These are phyloP conservation scores for Chirona hameri DNA, from an alignment of 2,888 invertebrate genomes.

Conservation along the genomic window DNA sequence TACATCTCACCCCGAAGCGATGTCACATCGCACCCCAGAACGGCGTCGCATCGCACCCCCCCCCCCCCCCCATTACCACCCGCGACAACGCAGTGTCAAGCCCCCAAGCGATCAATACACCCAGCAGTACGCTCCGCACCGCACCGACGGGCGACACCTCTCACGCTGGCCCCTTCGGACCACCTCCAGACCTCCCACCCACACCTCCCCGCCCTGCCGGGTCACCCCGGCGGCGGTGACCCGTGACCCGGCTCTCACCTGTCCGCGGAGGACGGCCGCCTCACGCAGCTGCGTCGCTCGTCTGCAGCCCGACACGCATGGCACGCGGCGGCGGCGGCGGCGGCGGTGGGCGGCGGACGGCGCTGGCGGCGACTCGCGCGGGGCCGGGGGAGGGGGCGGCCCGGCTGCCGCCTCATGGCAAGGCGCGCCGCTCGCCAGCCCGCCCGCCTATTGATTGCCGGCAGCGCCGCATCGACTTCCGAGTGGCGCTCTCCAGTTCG, in stretches of 20 bases:
- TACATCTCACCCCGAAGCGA: too few species aligned
- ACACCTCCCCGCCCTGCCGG: not conserved
- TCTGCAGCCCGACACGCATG: not conserved
- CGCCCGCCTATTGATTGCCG: slow-evolving; percentile 3
- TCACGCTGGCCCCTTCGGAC: too few species aligned
- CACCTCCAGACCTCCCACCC: too few species aligned
- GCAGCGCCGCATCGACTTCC: slow-evolving; percentile 6
- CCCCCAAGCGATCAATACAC: not conserved
- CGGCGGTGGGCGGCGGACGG: not conserved
- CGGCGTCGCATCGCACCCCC: too few species aligned
- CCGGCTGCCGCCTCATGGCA: not conserved
- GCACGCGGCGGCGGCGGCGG: too few species aligned
- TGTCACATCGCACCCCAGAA: too few species aligned
- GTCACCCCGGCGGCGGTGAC: not conserved
- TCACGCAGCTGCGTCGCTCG: not conserved
- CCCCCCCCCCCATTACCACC: too few species aligned
- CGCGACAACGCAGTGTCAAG: not conserved
- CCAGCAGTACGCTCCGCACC: too few species aligned
- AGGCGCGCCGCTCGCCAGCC: not conserved
- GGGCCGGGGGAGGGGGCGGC: not conserved
- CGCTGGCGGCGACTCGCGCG: not conserved
- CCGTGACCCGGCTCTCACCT: not conserved
- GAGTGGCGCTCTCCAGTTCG: not conserved
- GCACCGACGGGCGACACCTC: too few species aligned
- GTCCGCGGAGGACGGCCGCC: not conserved